Evolutionary conservation across 2,888 invertebrate species (phyloP), one percentile per base, ranked within the genome.

Genomic region (Trachelus troglodyta): DNA sequence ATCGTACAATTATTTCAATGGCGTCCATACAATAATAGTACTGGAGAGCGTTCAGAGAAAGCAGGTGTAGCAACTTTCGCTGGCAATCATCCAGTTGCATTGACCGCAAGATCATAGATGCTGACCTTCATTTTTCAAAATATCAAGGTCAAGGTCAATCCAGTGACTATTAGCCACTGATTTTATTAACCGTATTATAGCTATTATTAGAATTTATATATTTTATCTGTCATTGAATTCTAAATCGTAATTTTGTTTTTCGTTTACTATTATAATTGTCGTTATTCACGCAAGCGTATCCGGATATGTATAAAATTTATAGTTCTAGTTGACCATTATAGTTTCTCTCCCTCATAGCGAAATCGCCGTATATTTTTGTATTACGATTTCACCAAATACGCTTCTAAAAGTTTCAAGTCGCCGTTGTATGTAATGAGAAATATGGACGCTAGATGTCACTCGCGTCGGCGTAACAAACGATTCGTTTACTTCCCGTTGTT

Each of bases 41-140:
- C 73, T 78, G 76, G 76, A 78, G 76, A 77, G 75, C 76, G 81
- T 79, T 83, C 82, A 76, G 80, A 84, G 80, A 84, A 83, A 82
- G 76, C 77, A 74, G 69, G 35, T 73, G 68, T 23, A 73, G 77
- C 77, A 77, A 80, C 82, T 83, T 82, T 81, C 82, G 77, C 82
- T 78, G 78, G 77, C 75, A 83, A 81, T 82, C 81, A 31, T 77
- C 73, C 75, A 79, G 78, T 81, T 83, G 77, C 75, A 76, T 75
- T 79, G 82, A 80, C 82, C 83, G 79, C 78, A 79, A 81, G 81
- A 81, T 79, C 81, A 79, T 80, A 75, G 81, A 82, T 82, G 79
- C 79, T 73, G 82, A 78, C 80, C 82, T 80, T 80, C 76, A 82
- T 81, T 80, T 80, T 73, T 80, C 76, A 74, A 76, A 76, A 73